Evolutionary conservation across 2,888 invertebrate species (phyloP).

Genomic region (Neelides folsomi): DNA sequence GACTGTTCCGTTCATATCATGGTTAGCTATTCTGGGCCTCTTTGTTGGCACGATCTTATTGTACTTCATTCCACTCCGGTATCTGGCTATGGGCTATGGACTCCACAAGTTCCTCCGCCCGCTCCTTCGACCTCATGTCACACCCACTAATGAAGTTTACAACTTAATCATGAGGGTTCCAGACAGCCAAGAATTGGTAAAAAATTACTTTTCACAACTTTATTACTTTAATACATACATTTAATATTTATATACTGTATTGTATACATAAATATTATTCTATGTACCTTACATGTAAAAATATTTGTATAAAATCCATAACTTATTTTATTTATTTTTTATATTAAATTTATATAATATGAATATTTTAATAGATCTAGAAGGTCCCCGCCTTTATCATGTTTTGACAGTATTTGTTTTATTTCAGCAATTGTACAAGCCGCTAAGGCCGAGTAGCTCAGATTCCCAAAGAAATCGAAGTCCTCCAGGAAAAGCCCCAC

Average conservation of each 20-base stretch:
- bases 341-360: too few relatives aligned
- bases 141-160: constrained; percentile 31
- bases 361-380: too few relatives aligned
- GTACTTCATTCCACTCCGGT: constrained; percentile 29
- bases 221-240: not conserved
- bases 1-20: constrained; percentile 31
- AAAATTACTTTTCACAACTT: constrained; percentile 1
- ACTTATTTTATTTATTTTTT: not conserved
- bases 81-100: constrained; percentile 32
- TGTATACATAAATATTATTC: too few relatives aligned
- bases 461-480: constrained; percentile 18
- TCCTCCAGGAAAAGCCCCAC: constrained; percentile 24
- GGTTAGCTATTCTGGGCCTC: constrained; percentile 27
- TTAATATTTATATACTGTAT: not conserved
- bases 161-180: constrained; percentile 31
- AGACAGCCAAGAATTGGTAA: constrained; percentile 31
- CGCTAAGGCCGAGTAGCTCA: constrained; percentile 15
- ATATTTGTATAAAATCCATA: too few relatives aligned
- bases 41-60: constrained; percentile 27
- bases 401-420: not conserved
- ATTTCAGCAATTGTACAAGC: constrained; percentile 21
- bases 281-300: too few relatives aligned
- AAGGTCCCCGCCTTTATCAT: not conserved
- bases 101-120: constrained; percentile 31
- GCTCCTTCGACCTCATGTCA: constrained; percentile 25